Evolutionary conservation across 1,140 invertebrate species (phyloP), one percentile per base, ranked within the genome.

Genomic region (Drosophila rufa): DNA sequence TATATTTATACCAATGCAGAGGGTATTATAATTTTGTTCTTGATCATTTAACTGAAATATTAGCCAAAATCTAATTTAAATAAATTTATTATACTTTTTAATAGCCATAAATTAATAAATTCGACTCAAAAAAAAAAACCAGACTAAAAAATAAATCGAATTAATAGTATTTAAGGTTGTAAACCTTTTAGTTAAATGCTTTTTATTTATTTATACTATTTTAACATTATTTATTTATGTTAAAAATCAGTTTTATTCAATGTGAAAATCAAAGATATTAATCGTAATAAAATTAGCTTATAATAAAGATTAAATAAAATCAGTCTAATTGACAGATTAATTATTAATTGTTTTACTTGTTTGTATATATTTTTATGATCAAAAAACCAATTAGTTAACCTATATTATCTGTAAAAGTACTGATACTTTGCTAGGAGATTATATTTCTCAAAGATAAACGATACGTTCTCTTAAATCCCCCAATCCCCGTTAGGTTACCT

Each of bases 401-500:
- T 19, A 30, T 27, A n/a, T 33, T 12, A 19, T 8, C 8, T 58
- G 15, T 14, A 5, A 1, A 6, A 27, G 2, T 8, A 12, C 3
- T 12, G 4, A 12, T 30, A 50, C 3, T 19, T 17, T 3, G 12
- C 11, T 17, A 14, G 19, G n/a, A 9, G 12, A 19, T 43, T 25
- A 19, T 14, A n/a, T 30, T 11, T 33, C 8, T 3, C 11, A 0
- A 15, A 19, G 2, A 15, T 38, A 15, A 27, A 14, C 12, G 6
- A 38, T 4, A 14, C 19, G 15, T 69, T 27, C 2, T 27, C 8
- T 0, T 14, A 70, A 40, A 4, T 43, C n/a, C 53, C n/a, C 12
- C 1, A 33, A 48, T 43, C 19, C 38, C 7, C 53, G 36, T 4
- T 30, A 91, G 86, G 82, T 11, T 90, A 90, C 50, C 51, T 89